Evolutionary conservation across 2,113 vertebrate genomes (phyloP), one percentile per base, ranked within the genome.

Genomic region (Paratilapia polleni): DNA sequence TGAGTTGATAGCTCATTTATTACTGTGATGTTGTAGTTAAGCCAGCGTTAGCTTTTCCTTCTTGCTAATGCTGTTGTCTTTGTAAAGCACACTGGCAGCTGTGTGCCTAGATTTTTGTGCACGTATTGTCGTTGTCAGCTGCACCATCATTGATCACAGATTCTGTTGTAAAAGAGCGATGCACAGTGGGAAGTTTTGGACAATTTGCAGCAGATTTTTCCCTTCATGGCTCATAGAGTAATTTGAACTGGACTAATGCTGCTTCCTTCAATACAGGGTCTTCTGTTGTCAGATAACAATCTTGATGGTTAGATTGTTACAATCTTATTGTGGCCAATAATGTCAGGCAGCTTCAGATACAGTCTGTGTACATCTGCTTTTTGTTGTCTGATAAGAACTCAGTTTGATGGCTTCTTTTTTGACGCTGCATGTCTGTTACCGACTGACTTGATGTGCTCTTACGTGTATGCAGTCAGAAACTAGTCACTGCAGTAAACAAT

Each of bases 371-470:
- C 0, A 11, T 52, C 43, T 73, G 24, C 24, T 52, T 31, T 73
- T 73, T 73, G 66, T 70, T 70, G 66, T 31, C 43, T 31, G 43
- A n/a, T 73, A 73, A 73, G 24, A 73, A 31, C 49, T 70, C 24
- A 70, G 43, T 49, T 73, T 73, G 43, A 73, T 31, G 43, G 43
- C 24, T 31, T 52, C 24, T 73, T 73, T 52, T 49, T 31, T 31
- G 66, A 73, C 66, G 31, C 63, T 38, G 36, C 47, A 49, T 49
- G 47, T 14, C 47, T 49, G 47, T 12, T 49, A 6, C 14, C 14
- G 41, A 5, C 13, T 43, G 12, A 43, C 14, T 43, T 43, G 41
- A 43, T 43, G 4, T 49, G 4, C 12, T 2, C 14, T 13, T 47
- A 11, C 15, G 47, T 49, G 47, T 17, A 5, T 49, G 6, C 6